phyloP scores from a whole-genome alignment of 2,113 vertebrate species.

The Hystrix cristata region DNA sequence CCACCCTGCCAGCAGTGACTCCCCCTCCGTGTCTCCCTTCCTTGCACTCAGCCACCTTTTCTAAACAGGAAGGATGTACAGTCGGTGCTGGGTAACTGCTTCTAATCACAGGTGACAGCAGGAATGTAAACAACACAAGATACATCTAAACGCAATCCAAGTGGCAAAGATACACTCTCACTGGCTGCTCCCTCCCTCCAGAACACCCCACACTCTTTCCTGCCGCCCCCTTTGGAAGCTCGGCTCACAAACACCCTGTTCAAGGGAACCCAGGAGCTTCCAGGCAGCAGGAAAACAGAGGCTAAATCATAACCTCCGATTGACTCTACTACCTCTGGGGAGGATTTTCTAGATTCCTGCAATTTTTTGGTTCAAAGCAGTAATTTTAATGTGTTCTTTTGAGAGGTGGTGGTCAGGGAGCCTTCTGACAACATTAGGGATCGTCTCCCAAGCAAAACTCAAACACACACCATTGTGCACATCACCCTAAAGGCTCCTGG shows the following conservation, averaged over 20 bases:
- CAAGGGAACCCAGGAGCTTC: background rate
- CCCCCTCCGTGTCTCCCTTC: background rate
- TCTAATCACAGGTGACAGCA: slow-evolving; percentile 80
- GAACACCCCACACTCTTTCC: background rate
- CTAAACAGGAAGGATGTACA: slow-evolving; percentile 59
- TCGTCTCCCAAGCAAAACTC: background rate
- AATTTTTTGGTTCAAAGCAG: slow-evolving; percentile 45
- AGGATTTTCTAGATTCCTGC: slow-evolving; percentile 19
- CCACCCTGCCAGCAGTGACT: accelerated
- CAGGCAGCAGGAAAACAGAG: background rate
- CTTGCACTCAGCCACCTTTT: background rate
- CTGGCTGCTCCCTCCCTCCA: background rate
- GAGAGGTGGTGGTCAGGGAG: background rate
- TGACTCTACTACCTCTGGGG: background rate
- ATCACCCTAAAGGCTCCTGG: background rate
- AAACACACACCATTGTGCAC: background rate
- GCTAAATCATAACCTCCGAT: background rate
- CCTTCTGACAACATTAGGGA: background rate
- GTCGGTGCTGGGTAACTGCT: slow-evolving; percentile 63
- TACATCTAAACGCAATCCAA: slow-evolving; percentile 66
- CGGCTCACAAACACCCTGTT: background rate
- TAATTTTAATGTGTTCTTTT: background rate
- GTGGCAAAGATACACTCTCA: slow-evolving; percentile 37
- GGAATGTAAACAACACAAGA: slow-evolving; percentile 78
- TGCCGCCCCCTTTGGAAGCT: background rate